These are phyloP conservation scores for Mastigias papua DNA, from an alignment of 30 jellyfish, hydroid and myxozoan species.

Conservation along the genomic window DNA sequence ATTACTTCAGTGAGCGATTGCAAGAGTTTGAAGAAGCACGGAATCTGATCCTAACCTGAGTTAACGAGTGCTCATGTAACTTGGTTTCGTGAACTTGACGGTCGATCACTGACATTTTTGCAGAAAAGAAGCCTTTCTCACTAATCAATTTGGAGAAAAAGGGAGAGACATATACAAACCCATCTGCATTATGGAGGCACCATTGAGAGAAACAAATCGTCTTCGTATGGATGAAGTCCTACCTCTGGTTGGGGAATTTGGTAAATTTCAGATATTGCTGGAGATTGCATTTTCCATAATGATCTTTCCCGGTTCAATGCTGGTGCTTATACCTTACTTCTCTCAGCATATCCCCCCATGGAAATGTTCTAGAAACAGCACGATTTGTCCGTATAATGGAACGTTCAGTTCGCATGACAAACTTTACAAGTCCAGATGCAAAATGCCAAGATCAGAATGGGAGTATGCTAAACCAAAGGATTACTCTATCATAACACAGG, in stretches of 20 bases:
- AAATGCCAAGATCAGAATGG: slow-evolving; percentile 80
- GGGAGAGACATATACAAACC: too few species aligned
- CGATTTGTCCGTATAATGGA: slow-evolving; percentile 80
- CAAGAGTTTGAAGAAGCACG: too few species aligned
- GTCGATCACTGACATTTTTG: too few species aligned
- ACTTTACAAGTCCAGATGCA: slow-evolving; percentile 44
- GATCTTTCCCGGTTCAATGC: slow-evolving; percentile 82
- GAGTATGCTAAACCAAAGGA: slow-evolving; percentile 73
- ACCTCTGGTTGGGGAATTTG: slow-evolving; percentile 94
- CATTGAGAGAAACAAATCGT: neutral
- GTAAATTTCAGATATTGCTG: slow-evolving; percentile 82
- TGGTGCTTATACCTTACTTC: slow-evolving; percentile 76
- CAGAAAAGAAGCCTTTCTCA: too few species aligned
- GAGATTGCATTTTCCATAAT: slow-evolving; percentile 75
- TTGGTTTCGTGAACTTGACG: too few species aligned
- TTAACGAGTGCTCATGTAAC: too few species aligned
- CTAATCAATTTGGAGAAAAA: too few species aligned
- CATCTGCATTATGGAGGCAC: too few species aligned
- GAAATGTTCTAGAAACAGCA: slow-evolving; percentile 90
- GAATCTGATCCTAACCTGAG: too few species aligned
- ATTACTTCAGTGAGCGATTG: too few species aligned
- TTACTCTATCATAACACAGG: slow-evolving; percentile 81
- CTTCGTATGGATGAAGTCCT: slow-evolving; percentile 75
- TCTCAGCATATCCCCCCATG: slow-evolving; percentile 95
- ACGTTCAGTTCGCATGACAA: slow-evolving; percentile 21